A percentile compares a stretch with the other conserved stretches of the same genome.
Conservation (phyloP, 2,888 invertebrate genomes). For the Chouioia cunea region DNA sequence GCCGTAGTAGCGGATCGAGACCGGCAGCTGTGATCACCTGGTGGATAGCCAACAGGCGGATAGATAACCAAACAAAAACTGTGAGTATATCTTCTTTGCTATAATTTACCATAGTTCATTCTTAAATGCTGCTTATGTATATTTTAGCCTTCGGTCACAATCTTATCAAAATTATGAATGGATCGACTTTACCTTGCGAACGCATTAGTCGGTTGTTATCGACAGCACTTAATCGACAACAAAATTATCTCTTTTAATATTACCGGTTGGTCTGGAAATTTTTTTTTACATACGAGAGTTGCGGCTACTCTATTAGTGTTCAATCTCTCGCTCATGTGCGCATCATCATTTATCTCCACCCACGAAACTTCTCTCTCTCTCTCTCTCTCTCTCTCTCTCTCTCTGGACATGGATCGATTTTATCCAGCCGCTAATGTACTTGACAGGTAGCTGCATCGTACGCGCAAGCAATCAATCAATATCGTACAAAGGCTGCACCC, state of each 20-base stretch:
- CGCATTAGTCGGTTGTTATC: background rate
- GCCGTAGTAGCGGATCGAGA: slow-evolving; percentile 86
- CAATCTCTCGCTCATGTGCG: slow-evolving; percentile 25
- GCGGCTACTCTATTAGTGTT: slow-evolving; percentile 38
- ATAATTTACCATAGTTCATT: too few species aligned
- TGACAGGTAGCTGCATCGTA: slow-evolving; percentile 51
- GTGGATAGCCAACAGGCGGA: slow-evolving; percentile 89
- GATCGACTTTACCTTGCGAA: too few species aligned
- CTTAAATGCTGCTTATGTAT: too few species aligned
- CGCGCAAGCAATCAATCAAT: slow-evolving; percentile 33
- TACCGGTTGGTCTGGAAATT: background rate
- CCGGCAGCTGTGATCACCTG: slow-evolving; percentile 89
- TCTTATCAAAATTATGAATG: background rate
- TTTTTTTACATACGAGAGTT: slow-evolving; percentile 6
- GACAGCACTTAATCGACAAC: background rate
- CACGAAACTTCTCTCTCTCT: slow-evolving; percentile 18
- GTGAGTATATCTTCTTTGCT: slow-evolving; percentile 72
- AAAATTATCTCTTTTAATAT: background rate
- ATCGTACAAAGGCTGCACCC: slow-evolving; percentile 13
- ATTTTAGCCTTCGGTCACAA: background rate
- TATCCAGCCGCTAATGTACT: slow-evolving; percentile 54
- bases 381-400: slow-evolving; percentile 18
- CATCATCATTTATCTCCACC: slow-evolving; percentile 47
- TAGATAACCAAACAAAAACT: slow-evolving; percentile 84
- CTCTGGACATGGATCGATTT: slow-evolving; percentile 50